Evolutionary conservation across 2,888 invertebrate species (phyloP).

Genomic region (Halictus ligatus): DNA sequence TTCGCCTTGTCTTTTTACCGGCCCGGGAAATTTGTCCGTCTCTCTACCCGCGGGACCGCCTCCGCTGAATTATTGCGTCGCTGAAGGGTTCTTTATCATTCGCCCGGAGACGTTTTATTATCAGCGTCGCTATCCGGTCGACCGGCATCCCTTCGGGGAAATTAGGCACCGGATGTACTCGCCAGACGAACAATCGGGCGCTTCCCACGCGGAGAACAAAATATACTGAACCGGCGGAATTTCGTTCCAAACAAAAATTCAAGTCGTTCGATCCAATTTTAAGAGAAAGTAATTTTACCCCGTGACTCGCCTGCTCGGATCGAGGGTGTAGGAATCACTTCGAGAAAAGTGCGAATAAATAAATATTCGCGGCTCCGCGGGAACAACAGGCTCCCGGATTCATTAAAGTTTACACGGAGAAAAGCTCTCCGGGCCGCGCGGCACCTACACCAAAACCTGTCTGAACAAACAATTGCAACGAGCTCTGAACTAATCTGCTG

Average conservation of each 20-base stretch:
- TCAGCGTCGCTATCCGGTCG: no score
- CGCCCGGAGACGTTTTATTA: constrained; percentile 24
- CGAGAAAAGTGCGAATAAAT: constrained; percentile 16
- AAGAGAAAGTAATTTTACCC: neutral
- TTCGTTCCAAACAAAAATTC: no score
- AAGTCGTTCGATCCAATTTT: no score
- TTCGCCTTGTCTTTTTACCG: constrained; percentile 37
- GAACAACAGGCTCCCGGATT: constrained; percentile 54
- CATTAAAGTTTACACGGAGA: constrained; percentile 66
- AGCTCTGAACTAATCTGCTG: constrained; percentile 64
- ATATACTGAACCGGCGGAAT: no score
- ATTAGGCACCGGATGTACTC: neutral
- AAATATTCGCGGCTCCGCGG: constrained; percentile 19
- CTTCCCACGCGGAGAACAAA: no score
- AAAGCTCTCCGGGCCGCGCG: constrained; percentile 54
- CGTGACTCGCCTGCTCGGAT: neutral
- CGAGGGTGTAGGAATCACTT: no score
- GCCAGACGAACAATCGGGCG: no score
- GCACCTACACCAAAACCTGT: constrained; percentile 59
- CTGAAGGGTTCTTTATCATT: constrained; percentile 28
- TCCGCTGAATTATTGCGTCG: constrained; percentile 14
- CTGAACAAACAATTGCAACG: constrained; percentile 71
- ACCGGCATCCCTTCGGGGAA: no score
- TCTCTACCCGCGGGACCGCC: neutral
- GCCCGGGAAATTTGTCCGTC: constrained; percentile 39